Percentiles rank a stretch among this genome's conserved stretches.
These are phyloP conservation scores for Synchiropus splendidus DNA, from an alignment of 2,113 vertebrate species.

Conservation along the genomic window DNA sequence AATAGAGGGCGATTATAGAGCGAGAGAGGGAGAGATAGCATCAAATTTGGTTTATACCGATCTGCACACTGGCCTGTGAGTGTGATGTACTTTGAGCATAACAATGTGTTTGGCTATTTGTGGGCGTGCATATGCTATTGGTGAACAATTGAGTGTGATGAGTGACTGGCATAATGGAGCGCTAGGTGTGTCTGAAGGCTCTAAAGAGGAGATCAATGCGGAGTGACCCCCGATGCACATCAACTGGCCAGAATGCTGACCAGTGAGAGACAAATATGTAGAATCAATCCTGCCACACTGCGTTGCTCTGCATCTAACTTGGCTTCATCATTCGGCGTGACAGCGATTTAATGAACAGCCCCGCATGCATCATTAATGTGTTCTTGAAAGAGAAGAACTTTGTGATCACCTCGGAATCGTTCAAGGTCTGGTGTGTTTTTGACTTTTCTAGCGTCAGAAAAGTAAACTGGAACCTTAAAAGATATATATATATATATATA, in stretches of 20 bases:
- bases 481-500: too few relatives aligned
- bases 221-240: constrained; percentile 49
- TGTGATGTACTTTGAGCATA: constrained; percentile 27
- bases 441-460: too few relatives aligned
- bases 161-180: constrained; percentile 38
- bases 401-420: neutral
- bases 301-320: constrained; percentile 16
- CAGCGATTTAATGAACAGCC: constrained; percentile 52
- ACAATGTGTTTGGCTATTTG: constrained; percentile 31
- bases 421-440: too few relatives aligned
- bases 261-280: constrained; percentile 58
- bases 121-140: constrained; percentile 28
- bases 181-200: constrained; percentile 31
- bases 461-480: constrained; percentile 31
- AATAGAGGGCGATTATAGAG: constrained; percentile 25
- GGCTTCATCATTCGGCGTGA: constrained; percentile 37
- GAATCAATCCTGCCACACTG: constrained; percentile 46
- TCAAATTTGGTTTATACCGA: constrained; percentile 53
- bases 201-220: constrained; percentile 50
- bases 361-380: constrained; percentile 49
- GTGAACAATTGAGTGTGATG: constrained; percentile 35
- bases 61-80: constrained; percentile 20
- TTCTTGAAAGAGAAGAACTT: constrained; percentile 8
- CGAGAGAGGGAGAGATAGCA: constrained; percentile 18
- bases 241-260: constrained; percentile 60